A percentile compares a stretch with the other conserved stretches of the same genome.
phyloP scores from a whole-genome alignment of 1,140 invertebrate genomes.

The Marisa cornuarietis region DNA sequence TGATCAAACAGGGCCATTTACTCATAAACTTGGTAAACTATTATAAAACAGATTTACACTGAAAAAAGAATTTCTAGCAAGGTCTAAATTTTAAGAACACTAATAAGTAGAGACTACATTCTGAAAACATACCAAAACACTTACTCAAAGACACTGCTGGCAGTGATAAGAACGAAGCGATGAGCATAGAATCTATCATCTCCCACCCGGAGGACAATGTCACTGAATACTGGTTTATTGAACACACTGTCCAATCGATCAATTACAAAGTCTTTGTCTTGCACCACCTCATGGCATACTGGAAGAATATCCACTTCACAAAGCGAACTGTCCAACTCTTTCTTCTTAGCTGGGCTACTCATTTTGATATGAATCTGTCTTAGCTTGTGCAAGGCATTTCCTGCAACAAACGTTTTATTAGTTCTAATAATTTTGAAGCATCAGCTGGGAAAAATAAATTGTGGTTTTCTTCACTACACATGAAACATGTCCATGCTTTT shows the following conservation, averaged over 20 bases:
- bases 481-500: no score
- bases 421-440: background rate
- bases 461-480: no score
- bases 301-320: background rate
- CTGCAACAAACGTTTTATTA: conserved; percentile 1
- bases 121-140: conserved; percentile 25
- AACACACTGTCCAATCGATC: conserved; percentile 44
- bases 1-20: no score
- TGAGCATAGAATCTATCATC: conserved; percentile 45
- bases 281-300: conserved; percentile 23
- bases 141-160: conserved; percentile 62
- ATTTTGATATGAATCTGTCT: conserved; percentile 1
- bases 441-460: background rate
- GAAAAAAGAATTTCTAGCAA: no score
- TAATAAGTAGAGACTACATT: background rate
- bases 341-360: conserved; percentile 3
- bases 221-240: conserved; percentile 47
- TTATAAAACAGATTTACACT: no score
- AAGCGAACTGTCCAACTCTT: background rate
- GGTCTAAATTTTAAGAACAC: no score
- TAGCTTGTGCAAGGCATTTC: conserved; percentile 10
- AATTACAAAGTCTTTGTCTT: conserved; percentile 43
- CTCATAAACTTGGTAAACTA: no score
- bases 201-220: conserved; percentile 48
- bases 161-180: conserved; percentile 53